Base-by-base conservation (phyloP, 2,113 vertebrate species). In the Probosciger aterrimus region DNA sequence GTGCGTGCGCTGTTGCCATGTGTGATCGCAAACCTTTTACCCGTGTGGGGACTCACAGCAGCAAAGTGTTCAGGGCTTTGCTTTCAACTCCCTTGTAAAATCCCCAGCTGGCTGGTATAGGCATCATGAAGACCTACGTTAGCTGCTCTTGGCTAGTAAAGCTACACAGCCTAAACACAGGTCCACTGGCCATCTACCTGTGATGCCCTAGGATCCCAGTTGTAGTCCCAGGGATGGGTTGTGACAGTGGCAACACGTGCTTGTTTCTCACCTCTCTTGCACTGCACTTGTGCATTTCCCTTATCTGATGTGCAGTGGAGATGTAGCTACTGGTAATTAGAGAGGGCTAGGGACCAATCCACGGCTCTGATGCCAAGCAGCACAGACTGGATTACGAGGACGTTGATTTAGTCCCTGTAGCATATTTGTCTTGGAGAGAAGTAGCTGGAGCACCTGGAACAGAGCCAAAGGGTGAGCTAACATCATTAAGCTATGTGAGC, bases 11-110 rank as follows among this genome's bases (percentile, higher is more conserved):
- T 52, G 50, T 41, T 35, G 31, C 31, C 8, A 0, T 20, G 22
- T 0, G 1, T n/a, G 28, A 44, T 49, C 23, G 6, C 4, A 4
- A 53, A 49, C 33, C 18, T 75, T 65, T 44, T n/a, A 33, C 35
- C 18, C 17, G 22, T 0, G 0, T n/a, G 27, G 20, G 28, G 39
- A 39, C 22, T 47, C 2, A 0, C n/a, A 81, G 46, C 69, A 67
- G 37, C 35, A 5, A 71, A 50, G 22, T 4, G 33, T 44, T 52
- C 14, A 28, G n/a, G 43, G 35, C 41, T 84, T 88, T 71, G 59
- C 47, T 73, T 71, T 30, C 50, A 31, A 9, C 67, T 88, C 59
- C 28, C 22, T 33, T 50, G 3, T 30, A 55, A 73, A n/a, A 53
- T 25, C 55, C 44, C 39, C 5, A 5, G 14, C n/a, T 47, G 65